Evolutionary conservation across 2,113 vertebrate genomes (phyloP), one percentile per base, ranked within the genome.

Genomic region (Microcebus jonahi): DNA sequence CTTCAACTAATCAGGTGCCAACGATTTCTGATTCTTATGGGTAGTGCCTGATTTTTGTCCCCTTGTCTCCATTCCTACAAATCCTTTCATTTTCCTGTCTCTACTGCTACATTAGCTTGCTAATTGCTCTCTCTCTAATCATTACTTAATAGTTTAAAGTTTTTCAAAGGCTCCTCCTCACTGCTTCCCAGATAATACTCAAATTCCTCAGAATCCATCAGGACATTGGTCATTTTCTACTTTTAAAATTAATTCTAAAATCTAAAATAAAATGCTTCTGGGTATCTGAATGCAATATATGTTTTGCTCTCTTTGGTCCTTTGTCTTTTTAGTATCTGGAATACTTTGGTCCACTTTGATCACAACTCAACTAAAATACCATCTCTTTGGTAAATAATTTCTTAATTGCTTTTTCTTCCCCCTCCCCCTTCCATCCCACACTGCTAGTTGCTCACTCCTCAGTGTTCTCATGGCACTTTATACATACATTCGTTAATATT

Each of bases 201-300:
- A 83, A 45, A 84, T 65, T 83, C 31, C 17, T 80, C 61, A 96
- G 15, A 84, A 87, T 45, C 42, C 76, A 48, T 76, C 4, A 92
- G 80, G 75, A 76, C 14, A 31, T 4, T 57, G 20, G 5, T 4
- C 50, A 2, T 23, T 65, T 92, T n/a, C 42, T 59, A 50, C 82
- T 82, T 91, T 73, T 29, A 95, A 84, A 96, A 82, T 79, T 86
- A 12, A 83, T 55, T 45, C 34, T 94, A 45, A 86, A 95, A 88
- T 82, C 20, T 83, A 91, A 39, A 77, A 76, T 48, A 88, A 67
- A 61, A 12, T 45, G 13, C 31, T 36, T 82, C 45, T 83, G 14
- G 18, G 2, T 93, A 18, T 97, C 45, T 63, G 5, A 55, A 82
- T 65, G 39, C 39, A 68, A 59, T 29, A 17, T 77, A 18, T 88